These are phyloP conservation scores for Xanthorhoe spadicearia DNA, from an alignment of 2,888 invertebrate species.

Conservation along the genomic window DNA sequence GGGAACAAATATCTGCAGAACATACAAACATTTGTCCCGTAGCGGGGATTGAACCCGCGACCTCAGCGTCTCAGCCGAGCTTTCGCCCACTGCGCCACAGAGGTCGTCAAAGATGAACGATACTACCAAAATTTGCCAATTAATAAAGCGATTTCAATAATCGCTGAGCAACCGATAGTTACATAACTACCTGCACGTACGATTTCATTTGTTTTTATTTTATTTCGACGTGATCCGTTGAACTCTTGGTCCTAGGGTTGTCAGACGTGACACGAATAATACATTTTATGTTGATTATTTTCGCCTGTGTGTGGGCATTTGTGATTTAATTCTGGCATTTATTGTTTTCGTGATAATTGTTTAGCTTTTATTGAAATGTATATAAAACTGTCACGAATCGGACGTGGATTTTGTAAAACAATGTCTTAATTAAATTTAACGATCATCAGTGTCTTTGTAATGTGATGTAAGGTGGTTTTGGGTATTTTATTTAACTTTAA, in stretches of 20 bases:
- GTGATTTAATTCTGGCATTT: slow-evolving; percentile 14
- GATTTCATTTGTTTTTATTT: slow-evolving; percentile 47
- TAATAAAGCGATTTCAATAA: background rate
- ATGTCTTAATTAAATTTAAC: slow-evolving; percentile 6
- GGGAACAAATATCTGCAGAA: no score
- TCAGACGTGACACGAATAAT: slow-evolving; percentile 19
- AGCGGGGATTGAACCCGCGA: no score
- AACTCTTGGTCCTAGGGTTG: slow-evolving; percentile 21
- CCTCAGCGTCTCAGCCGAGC: no score
- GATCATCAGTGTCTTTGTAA: background rate
- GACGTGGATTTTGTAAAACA: slow-evolving; percentile 3
- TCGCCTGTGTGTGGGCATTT: slow-evolving; percentile 16
- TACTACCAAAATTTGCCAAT: background rate
- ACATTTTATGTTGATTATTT: slow-evolving; percentile 3
- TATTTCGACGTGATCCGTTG: slow-evolving; percentile 44
- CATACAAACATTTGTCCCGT: no score
- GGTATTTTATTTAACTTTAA: no score
- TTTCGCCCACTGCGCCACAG: no score
- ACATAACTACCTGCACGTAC: slow-evolving; percentile 46
- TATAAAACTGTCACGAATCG: slow-evolving; percentile 9
- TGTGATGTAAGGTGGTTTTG: background rate
- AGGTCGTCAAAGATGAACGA: background rate
- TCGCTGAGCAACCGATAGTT: background rate
- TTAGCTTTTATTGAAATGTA: slow-evolving; percentile 1
- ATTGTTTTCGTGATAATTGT: slow-evolving; percentile 15